phyloP scores from a whole-genome alignment of 2,797 vertebrate species.

The Leuciscus waleckii region DNA sequence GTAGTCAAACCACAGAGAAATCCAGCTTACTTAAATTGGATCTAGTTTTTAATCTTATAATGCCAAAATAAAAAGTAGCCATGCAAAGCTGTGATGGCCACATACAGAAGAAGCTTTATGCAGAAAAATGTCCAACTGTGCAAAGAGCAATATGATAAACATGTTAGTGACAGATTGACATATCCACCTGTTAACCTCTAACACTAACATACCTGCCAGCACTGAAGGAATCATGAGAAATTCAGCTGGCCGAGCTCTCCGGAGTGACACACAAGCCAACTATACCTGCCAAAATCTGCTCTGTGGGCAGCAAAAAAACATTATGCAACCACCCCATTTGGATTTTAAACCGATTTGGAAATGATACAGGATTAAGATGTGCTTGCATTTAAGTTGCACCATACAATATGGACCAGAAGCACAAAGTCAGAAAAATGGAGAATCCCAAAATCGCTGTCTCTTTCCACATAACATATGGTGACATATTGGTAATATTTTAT shows the following conservation, averaged over 20 bases:
- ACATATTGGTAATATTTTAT: not conserved
- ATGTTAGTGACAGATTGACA: slow-evolving; percentile 44
- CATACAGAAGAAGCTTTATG: slow-evolving; percentile 19
- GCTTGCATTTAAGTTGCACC: not conserved
- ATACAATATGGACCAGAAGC: not conserved
- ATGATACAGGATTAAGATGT: slow-evolving; percentile 11
- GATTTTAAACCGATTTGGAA: slow-evolving; percentile 13
- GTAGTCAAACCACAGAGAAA: not conserved
- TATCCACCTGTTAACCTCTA: slow-evolving; percentile 52
- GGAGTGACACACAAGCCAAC: not conserved
- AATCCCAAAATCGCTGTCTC: not conserved
- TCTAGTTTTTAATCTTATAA: not conserved
- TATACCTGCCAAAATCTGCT: slow-evolving; percentile 45
- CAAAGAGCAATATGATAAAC: slow-evolving; percentile 47
- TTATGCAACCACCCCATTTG: slow-evolving; percentile 34
- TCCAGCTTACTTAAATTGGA: not conserved
- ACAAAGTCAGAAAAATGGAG: not conserved
- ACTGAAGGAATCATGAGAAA: slow-evolving; percentile 34
- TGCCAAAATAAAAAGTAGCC: not conserved
- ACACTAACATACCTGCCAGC: slow-evolving; percentile 47
- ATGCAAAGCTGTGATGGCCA: not conserved
- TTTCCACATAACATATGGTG: not conserved
- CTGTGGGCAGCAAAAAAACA: slow-evolving; percentile 37
- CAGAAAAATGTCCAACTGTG: slow-evolving; percentile 43
- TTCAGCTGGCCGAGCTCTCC: slow-evolving; percentile 32